A percentile compares a stretch with the other conserved stretches of the same genome.
These are phyloP conservation scores for Cheilosia vulpina DNA, from an alignment of 2,888 invertebrate species.

Conservation along the genomic window DNA sequence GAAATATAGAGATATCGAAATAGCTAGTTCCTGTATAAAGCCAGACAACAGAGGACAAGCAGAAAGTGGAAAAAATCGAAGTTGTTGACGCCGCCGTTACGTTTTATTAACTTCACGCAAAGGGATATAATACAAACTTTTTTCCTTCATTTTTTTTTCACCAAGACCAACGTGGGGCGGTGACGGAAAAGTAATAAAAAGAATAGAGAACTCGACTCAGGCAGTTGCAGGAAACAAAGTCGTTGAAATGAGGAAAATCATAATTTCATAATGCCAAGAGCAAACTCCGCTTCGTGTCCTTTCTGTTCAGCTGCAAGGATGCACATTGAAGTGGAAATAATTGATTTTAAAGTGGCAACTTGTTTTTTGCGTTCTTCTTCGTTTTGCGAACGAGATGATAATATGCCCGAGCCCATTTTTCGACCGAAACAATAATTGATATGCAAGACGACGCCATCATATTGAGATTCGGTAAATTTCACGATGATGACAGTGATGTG, in stretches of 20 bases:
- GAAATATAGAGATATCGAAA: too few relatives aligned
- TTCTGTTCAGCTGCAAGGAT: slow-evolving; percentile 54
- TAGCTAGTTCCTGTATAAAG: too few relatives aligned
- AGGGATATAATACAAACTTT: slow-evolving; percentile 37
- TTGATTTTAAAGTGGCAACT: slow-evolving; percentile 71
- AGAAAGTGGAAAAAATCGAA: slow-evolving; percentile 17
- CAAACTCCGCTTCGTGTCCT: slow-evolving; percentile 51
- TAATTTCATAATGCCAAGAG: slow-evolving; percentile 67
- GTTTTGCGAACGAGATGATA: background rate
- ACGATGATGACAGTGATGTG: slow-evolving; percentile 7
- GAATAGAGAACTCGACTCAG: slow-evolving; percentile 18
- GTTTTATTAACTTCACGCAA: slow-evolving; percentile 61
- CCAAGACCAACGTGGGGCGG: background rate
- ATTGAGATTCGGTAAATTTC: background rate
- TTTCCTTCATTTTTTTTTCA: background rate
- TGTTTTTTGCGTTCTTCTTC: slow-evolving; percentile 15
- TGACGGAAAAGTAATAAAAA: slow-evolving; percentile 24
- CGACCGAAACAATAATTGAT: slow-evolving; percentile 18
- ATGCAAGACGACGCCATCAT: slow-evolving; percentile 9
- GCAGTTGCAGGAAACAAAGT: slow-evolving; percentile 51
- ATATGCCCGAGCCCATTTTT: slow-evolving; percentile 6
- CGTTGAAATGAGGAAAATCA: slow-evolving; percentile 67
- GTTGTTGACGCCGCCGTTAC: slow-evolving; percentile 49
- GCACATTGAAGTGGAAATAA: slow-evolving; percentile 70
- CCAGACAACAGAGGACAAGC: background rate